Evolutionary conservation across 2,888 invertebrate genomes (phyloP).

Genomic region (Bursaphelenchus okinawaensis): DNA sequence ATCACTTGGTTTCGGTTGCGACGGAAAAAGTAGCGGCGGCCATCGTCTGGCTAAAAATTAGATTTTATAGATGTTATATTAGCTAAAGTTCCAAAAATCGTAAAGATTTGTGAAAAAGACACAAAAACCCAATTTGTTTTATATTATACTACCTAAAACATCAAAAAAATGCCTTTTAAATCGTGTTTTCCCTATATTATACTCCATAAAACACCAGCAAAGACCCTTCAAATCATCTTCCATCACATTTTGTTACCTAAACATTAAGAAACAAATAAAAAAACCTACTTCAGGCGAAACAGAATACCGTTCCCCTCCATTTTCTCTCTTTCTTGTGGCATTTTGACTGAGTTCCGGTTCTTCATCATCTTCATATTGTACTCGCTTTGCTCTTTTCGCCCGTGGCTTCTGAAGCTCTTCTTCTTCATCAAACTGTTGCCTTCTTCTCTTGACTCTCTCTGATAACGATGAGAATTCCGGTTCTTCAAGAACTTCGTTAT

Average conservation of each 20-base stretch:
- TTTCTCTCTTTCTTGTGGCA: background rate
- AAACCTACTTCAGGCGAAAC: background rate
- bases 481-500: background rate
- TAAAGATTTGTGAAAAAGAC: no score
- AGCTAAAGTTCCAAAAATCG: no score
- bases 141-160: no score
- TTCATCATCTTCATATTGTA: background rate
- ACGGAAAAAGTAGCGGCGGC: slow-evolving; percentile 9
- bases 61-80: no score
- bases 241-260: no score
- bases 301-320: background rate
- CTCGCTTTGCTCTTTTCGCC: background rate
- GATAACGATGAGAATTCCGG: slow-evolving; percentile 12
- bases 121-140: no score
- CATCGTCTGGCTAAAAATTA: slow-evolving; percentile 13
- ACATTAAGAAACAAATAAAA: background rate
- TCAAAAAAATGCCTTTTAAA: no score
- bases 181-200: no score
- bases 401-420: background rate
- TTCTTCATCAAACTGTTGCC: slow-evolving; percentile 5
- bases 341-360: background rate
- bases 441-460: slow-evolving; percentile 20
- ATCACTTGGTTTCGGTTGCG: slow-evolving; percentile 2
- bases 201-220: no score
- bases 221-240: no score